phyloP scores from a whole-genome alignment of 2,888 invertebrate species.

The Linnaemya vulpina region DNA sequence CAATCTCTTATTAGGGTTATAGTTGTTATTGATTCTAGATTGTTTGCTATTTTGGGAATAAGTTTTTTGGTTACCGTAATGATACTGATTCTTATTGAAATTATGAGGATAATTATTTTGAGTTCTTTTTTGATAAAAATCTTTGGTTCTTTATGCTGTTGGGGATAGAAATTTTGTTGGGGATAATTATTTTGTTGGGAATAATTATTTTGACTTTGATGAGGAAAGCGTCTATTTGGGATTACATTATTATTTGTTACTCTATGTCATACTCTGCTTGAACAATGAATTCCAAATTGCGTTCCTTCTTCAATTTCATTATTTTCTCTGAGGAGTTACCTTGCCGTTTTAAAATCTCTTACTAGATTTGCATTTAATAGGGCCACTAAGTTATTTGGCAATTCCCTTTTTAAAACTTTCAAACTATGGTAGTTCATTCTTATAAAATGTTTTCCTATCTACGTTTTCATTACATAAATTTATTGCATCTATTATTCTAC shows the following conservation, averaged over 20 bases:
- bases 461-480: not conserved
- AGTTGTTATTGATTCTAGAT: conserved; percentile 1
- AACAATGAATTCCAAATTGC: conserved; percentile 1
- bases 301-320: not conserved
- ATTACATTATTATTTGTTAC: no score
- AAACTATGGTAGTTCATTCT: conserved; percentile 11
- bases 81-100: not conserved
- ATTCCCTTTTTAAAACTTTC: conserved; percentile 9
- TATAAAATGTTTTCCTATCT: not conserved
- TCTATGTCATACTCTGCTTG: not conserved
- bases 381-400: conserved; percentile 3
- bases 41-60: not conserved
- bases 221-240: not conserved
- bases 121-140: not conserved
- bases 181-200: not conserved
- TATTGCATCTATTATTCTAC: not conserved
- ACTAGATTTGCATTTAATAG: conserved; percentile 1
- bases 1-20: conserved; percentile 1
- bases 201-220: not conserved
- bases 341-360: conserved; percentile 5
- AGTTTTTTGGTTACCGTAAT: not conserved
- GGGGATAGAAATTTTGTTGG: not conserved
- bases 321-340: not conserved
- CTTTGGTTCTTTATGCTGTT: not conserved
- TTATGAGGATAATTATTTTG: not conserved